A percentile compares a stretch with the other conserved stretches of the same genome.
Evolutionary conservation across 2,797 vertebrate genomes (phyloP).

Genomic region (Muscicapa striata): DNA sequence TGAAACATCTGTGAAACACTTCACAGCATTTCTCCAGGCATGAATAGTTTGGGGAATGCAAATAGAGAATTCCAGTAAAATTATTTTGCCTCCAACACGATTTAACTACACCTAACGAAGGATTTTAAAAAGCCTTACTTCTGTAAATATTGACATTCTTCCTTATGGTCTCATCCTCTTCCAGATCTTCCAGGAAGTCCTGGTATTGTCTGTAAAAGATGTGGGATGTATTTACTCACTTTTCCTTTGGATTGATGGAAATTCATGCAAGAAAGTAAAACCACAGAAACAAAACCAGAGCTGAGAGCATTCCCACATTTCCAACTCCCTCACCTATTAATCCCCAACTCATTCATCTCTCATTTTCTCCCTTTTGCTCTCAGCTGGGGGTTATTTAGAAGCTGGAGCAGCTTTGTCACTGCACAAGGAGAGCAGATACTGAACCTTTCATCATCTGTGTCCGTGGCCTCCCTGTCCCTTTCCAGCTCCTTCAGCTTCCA

Average conservation of each 20-base stretch:
- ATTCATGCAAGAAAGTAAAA: background rate
- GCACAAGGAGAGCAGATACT: background rate
- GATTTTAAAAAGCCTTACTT: constrained; percentile 79
- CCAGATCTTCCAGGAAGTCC: constrained; percentile 97
- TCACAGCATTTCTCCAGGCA: background rate
- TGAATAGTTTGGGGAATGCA: background rate
- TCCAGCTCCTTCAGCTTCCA: constrained; percentile 93
- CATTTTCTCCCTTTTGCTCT: background rate
- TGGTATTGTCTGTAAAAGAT: constrained; percentile 88
- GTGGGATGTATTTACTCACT: background rate
- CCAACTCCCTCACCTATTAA: background rate
- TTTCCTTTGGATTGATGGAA: background rate
- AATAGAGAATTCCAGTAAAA: background rate
- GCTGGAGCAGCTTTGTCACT: background rate
- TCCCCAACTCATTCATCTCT: background rate
- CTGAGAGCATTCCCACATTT: too few relatives aligned
- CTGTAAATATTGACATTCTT: constrained; percentile 97
- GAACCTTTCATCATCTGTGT: constrained; percentile 91
- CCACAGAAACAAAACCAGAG: background rate
- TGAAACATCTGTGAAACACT: background rate
- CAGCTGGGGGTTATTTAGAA: background rate
- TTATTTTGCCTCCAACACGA: background rate
- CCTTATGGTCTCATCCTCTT: constrained; percentile 93
- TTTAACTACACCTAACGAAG: background rate
- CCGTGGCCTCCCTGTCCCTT: constrained; percentile 83